Percentiles rank a stretch among this genome's conserved stretches.
phyloP scores from a whole-genome alignment of 1,140 invertebrate genomes.

The Camponotus pennsylvanicus region DNA sequence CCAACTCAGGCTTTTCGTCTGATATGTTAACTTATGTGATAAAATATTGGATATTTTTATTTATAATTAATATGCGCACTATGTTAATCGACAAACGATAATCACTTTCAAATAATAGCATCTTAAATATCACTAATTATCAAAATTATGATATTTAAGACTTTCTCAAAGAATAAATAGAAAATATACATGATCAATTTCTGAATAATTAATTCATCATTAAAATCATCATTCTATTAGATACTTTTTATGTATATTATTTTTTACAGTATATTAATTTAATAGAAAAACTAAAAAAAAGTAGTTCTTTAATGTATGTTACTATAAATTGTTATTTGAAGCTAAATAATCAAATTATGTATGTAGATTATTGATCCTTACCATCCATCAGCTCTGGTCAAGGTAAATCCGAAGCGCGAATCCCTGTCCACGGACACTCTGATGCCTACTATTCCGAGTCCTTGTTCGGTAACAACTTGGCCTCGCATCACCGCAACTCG shows the following conservation, averaged over 20 bases:
- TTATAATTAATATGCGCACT: slow-evolving; percentile 3
- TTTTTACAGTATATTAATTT: background rate
- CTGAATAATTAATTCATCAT: background rate
- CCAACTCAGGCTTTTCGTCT: slow-evolving; percentile 9
- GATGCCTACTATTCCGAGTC: slow-evolving; percentile 97
- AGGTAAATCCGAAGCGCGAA: slow-evolving; percentile 97
- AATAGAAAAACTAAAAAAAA: no score
- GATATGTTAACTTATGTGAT: background rate
- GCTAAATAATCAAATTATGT: background rate
- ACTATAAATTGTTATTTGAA: background rate
- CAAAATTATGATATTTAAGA: slow-evolving; percentile 11
- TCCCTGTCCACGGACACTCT: slow-evolving; percentile 97
- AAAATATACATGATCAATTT: background rate
- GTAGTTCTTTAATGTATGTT: background rate
- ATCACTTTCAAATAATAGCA: background rate
- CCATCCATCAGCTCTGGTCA: slow-evolving; percentile 97
- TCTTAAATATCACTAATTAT: slow-evolving; percentile 2
- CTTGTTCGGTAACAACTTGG: slow-evolving; percentile 96
- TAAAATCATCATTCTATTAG: background rate
- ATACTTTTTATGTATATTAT: no score
- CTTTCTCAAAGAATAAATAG: background rate
- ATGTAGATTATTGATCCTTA: slow-evolving; percentile 88
- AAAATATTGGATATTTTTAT: background rate
- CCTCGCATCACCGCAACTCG: slow-evolving; percentile 99
- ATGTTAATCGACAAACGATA: slow-evolving; percentile 12